Base-by-base conservation (phyloP, 2,888 invertebrate species). In the Chaetoderma sp. region DNA sequence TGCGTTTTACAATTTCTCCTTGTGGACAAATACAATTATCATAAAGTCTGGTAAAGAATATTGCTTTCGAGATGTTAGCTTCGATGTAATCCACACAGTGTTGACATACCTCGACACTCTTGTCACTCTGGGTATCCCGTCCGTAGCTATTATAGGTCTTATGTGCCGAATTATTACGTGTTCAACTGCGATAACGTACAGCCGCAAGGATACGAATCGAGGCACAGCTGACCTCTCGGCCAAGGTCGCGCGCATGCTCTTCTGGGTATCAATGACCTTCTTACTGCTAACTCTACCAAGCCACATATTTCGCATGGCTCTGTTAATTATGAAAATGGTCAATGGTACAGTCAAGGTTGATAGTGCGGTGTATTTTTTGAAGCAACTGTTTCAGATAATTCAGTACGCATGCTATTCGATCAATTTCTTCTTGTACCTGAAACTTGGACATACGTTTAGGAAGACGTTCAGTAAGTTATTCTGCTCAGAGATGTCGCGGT, bases 371-470 rank as follows among this genome's bases (percentile, higher is more conserved):
- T 10, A 36, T n/a, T 47, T 63, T 8, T 28, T 66, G 18, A 55
- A 60, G 36, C 52, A 60, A 10, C 21, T 69, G 13, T 63, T 66
- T 36, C 50, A 63, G 23, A 42, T 63, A 27, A 33, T 69, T 13
- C 66, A 66, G 55, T 66, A 69, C 50, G 18, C 63, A 13, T 61
- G 62, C 52, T 58, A 60, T 2, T 62, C 60, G 5, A 45, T 63
- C 30, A 69, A 64, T 25, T 63, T 63, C n/a, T 58, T 56, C 13
- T 57, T 66, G 2, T 69, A 69, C 49, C 45, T 69, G 23, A 32
- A 57, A 6, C 63, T 65, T 27, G 69, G 69, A 1, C 60, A 63
- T 30, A 66, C 65, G 30, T 69, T 69, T 30, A 36, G 63, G 4
- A 18, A 57, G 2, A 62, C 61, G 4, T 69, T 66, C 47, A 21